phyloP scores from a whole-genome alignment of 2,797 vertebrate species.

The Tapera naevia region DNA sequence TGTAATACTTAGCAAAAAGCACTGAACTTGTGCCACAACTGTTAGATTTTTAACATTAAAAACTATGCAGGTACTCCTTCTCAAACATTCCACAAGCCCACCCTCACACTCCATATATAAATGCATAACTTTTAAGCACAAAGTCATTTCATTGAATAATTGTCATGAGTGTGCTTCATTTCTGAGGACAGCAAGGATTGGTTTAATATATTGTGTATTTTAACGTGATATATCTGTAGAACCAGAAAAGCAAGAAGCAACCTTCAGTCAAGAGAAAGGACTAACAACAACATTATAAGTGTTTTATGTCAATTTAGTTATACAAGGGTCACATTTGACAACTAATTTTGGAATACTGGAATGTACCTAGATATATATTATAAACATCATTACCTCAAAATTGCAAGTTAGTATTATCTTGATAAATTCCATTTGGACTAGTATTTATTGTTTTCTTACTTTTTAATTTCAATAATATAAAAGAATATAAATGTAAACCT shows the following conservation, averaged over 20 bases:
- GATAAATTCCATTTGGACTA: background rate
- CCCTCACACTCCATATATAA: background rate
- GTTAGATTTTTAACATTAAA: background rate
- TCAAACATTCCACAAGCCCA: background rate
- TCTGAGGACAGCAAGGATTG: background rate
- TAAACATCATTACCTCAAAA: background rate
- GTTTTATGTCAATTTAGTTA: background rate
- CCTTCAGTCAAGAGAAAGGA: background rate
- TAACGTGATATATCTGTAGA: background rate
- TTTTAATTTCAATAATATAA: background rate
- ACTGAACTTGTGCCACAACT: background rate
- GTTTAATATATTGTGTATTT: accelerated
- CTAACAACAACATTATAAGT: background rate
- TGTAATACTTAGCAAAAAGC: background rate
- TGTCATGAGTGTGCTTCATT: background rate
- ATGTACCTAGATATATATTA: background rate
- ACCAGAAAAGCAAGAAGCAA: background rate
- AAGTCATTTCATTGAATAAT: background rate
- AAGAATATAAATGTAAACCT: background rate
- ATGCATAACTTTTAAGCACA: background rate
- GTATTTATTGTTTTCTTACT: background rate
- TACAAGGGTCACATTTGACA: background rate
- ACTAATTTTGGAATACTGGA: background rate
- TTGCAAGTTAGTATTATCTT: background rate
- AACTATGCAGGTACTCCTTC: background rate